Base-by-base conservation (phyloP, 2,113 vertebrate species). In the Heterotilapia buettikoferi region DNA sequence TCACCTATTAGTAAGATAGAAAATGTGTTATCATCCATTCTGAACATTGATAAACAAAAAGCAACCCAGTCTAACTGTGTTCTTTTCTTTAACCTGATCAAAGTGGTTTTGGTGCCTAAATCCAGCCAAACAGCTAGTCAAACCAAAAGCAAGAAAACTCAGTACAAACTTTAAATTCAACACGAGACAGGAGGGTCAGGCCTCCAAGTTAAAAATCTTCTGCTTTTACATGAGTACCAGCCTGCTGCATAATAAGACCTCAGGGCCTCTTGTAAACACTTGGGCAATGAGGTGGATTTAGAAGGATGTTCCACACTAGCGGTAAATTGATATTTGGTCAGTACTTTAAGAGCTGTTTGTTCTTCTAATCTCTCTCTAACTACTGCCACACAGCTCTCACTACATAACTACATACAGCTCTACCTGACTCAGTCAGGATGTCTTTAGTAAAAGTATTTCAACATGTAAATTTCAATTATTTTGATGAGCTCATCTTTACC, bases 251-350 rank as follows among this genome's bases (percentile, higher is more conserved):
- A 73, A 16, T 43, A 10, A 47, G 24, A 47, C 21, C 9, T 76
- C 24, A 12, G n/a, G 43, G 8, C 21, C 31, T 83, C 38, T 31
- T 19, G 59, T 73, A 78, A 89, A 82, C 43, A 40, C 10, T 76
- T 6, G 18, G 31, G 3, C 83, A 81, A 68, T 76, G 63, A 80
- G 82, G 59, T 66, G 53, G 79, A 85, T 71, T 90, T 53, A 73
- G 33, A 68, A n/a, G 53, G 52, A 83, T 90, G 26, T 79, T 47
- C 66, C 33, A 10, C 43, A 13, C 6, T 18, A 19, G 50, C 31
- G 5, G 76, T 63, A 68, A 82, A 82, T 47, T 71, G 24, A 88
- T 66, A 33, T 29, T 61, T 33, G 68, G 45, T 80, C 85, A 81
- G 21, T 56, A 33, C 36, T 81, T 66, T 82, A 21, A 9, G 24